Evolutionary conservation across 2,113 vertebrate genomes (phyloP), one percentile per base, ranked within the genome.

Genomic region (Antechinus stuartii): DNA sequence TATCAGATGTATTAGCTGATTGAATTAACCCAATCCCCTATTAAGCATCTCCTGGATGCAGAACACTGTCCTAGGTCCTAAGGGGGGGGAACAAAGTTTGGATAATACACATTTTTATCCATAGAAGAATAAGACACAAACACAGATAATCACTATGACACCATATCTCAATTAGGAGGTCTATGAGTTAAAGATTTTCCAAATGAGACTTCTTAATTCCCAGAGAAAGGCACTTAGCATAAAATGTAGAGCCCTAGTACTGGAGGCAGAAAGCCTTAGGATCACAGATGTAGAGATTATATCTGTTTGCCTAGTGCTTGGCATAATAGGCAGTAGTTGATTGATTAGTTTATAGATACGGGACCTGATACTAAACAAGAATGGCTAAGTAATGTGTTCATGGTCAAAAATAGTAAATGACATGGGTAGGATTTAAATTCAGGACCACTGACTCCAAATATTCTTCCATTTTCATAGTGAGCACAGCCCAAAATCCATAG

Each of bases 401-500:
- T 42, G n/a, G n/a, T 84, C 68, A 84, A 7, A 42, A n/a, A 42
- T 84, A 22, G 16, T 8, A 42, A 84, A 22, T 84, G 68, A 84
- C 19, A 42, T 19, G 42, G 16, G n/a, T 22, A 76, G 68, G 1
- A 84, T 84, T 84, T 42, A 9, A 84, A 84, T 84, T 16, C n/a
- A 84, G n/a, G n/a, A 84, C n/a, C 68, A 42, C 7, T 22, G 35
- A 84, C n/a, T 84, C n/a, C 68, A 84, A 84, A 42, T 42, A 23
- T n/a, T 42, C n/a, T 84, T 84, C 30, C 97, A 50, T 90, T 96
- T 98, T 91, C 98, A 98, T 91, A 97, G 98, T 91, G 98, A 98
- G 89, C 96, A 97, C 46, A 98, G 95, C 96, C 97, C 98, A 84
- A 98, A 91, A 90, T 49, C 95, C 52, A 96, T 98, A 24, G 98